Conservation (phyloP, 2,888 invertebrate genomes). For the Lathronympha strigana region DNA sequence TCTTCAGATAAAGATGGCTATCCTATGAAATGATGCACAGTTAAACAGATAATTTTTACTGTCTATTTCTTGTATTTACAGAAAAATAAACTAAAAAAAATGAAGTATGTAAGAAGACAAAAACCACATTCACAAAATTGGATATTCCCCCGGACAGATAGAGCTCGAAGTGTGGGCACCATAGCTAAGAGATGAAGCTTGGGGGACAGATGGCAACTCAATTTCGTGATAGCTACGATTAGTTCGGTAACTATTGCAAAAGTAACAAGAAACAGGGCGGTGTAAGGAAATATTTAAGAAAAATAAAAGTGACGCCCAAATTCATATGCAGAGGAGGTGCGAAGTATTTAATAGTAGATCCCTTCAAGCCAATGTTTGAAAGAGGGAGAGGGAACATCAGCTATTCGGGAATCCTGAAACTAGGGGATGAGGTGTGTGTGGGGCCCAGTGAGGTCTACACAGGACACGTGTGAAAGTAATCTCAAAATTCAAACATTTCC, state of each 20-base stretch:
- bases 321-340: slow-evolving; percentile 34
- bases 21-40: slow-evolving; percentile 90
- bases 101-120: slow-evolving; percentile 63
- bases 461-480: slow-evolving; percentile 46
- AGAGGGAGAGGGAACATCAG: slow-evolving; percentile 16
- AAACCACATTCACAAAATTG: slow-evolving; percentile 48
- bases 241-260: slow-evolving; percentile 35
- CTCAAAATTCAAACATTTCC: slow-evolving; percentile 32
- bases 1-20: slow-evolving; percentile 86
- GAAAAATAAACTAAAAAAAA: slow-evolving; percentile 66
- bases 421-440: slow-evolving; percentile 47
- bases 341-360: slow-evolving; percentile 14
- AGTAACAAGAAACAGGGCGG: slow-evolving; percentile 34
- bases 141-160: slow-evolving; percentile 44
- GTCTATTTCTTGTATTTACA: slow-evolving; percentile 84
- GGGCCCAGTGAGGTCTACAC: slow-evolving; percentile 52
- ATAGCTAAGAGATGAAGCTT: slow-evolving; percentile 31
- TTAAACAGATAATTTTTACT: slow-evolving; percentile 91
- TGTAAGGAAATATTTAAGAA: slow-evolving; percentile 20
- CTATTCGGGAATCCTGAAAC: slow-evolving; percentile 43
- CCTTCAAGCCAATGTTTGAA: slow-evolving; percentile 24
- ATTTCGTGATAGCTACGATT: slow-evolving; percentile 36
- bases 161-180: slow-evolving; percentile 19
- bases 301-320: slow-evolving; percentile 34
- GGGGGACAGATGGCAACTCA: slow-evolving; percentile 35